Evolutionary conservation across 2,888 invertebrate genomes (phyloP), one percentile per base, ranked within the genome.

Genomic region (Cheilosia soror): DNA sequence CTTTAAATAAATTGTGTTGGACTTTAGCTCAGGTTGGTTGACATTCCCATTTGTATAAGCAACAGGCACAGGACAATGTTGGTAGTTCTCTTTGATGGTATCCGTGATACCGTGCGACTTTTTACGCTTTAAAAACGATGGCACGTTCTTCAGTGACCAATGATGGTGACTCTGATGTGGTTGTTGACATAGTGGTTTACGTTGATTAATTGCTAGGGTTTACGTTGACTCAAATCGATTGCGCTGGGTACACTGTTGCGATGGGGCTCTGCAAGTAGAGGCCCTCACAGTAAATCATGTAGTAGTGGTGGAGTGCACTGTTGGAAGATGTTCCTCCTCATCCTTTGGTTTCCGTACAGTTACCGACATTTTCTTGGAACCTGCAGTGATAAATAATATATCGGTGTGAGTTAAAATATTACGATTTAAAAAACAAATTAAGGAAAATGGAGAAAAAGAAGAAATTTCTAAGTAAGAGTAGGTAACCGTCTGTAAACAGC

Each of bases 341-440:
- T 91, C 90, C 88, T 89, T 90, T 87, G 89, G 88, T 89, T 89
- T 89, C 88, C 88, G 88, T 89, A 88, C 89, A 88, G 89, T 89
- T 91, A 90, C 91, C 89, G 89, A 91, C 92, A 92, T 92, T 90
- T 92, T 92, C 91, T 87, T 89, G 73, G 87, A 88, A 89, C 89
- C 88, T 89, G 81, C 13, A 42, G 78, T 7, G 69, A 27, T 5
- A 31, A 71, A 49, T 20, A 20, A 20, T 42, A 1, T 20, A 6
- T 15, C 15, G 5, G 2, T 15, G n/a, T 44, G n/a, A 6, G 6
- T 44, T 6, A 6, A 2, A 4, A 42, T n/a, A n/a, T n/a, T n/a
- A n/a, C n/a, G n/a, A n/a, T n/a, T n/a, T n/a, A n/a, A n/a, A n/a
- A n/a, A n/a, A n/a, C n/a, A n/a, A n/a, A n/a, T n/a, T 44, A 4